phyloP scores from a whole-genome alignment of 2,888 invertebrate species.

The Campoplex capitator region DNA sequence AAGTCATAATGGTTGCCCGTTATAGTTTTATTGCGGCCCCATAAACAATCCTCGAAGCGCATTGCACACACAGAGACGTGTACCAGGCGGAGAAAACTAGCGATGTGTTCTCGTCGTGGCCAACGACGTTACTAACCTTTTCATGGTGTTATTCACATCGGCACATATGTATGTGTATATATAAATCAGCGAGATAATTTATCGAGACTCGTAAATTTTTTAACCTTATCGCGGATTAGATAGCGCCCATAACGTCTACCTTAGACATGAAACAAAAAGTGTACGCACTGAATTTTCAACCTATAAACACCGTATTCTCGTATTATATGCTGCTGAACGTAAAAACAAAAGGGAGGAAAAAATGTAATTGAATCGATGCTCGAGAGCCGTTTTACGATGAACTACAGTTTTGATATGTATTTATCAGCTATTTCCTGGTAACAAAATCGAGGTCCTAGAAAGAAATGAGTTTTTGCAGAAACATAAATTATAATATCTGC shows the following conservation, averaged over 20 bases:
- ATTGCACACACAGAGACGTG: constrained; percentile 43
- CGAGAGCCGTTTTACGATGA: constrained; percentile 23
- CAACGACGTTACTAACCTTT: constrained; percentile 60
- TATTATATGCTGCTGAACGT: neutral
- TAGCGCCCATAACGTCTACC: constrained; percentile 71
- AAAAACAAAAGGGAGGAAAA: constrained; percentile 4
- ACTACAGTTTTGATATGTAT: neutral
- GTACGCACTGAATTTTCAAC: neutral
- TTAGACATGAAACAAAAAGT: constrained; percentile 26
- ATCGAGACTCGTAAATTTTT: constrained; percentile 80
- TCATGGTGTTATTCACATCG: constrained; percentile 55
- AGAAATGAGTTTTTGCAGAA: neutral
- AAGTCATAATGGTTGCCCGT: constrained; percentile 72
- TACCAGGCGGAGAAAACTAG: constrained; percentile 42
- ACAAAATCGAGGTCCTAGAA: neutral
- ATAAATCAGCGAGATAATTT: constrained; percentile 76
- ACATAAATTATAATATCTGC: neutral
- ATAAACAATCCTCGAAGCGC: constrained; percentile 76
- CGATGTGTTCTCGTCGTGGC: constrained; percentile 50
- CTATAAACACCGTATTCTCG: constrained; percentile 14
- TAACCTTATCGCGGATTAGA: constrained; percentile 80
- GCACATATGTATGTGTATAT: constrained; percentile 4
- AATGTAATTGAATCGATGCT: constrained; percentile 40
- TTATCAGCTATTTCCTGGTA: neutral
- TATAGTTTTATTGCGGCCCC: constrained; percentile 80